Evolutionary conservation across 2,797 vertebrate genomes (phyloP), one percentile per base, ranked within the genome.

Genomic region (Remorina albescens): DNA sequence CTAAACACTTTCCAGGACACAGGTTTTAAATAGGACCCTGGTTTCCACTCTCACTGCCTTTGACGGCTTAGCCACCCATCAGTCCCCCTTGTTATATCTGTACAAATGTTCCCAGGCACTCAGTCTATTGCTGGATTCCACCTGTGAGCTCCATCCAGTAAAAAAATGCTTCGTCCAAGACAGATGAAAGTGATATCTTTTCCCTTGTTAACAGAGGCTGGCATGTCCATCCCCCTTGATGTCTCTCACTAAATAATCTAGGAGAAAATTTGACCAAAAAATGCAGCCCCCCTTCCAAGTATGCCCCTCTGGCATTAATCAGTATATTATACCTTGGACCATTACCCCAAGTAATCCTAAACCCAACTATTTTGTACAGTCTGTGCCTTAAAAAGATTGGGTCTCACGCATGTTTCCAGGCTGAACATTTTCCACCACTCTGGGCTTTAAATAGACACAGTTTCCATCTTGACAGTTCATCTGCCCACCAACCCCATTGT

Each of bases 381-480:
- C 82, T 26, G 69, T 70, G 80, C 79, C 74, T 82, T 68, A 86
- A 86, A 88, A 85, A 87, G 86, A 86, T 70, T 84, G 79, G 65
- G 71, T 84, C 82, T 87, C 82, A 87, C 81, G 86, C 74, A 75
- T 87, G 87, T 87, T 88, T 91, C 90, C 91, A 91, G 78, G 72
- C 75, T 64, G 71, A 82, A 89, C 80, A 76, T 80, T 92, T 92
- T 91, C 90, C 86, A 71, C 80, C 71, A 78, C 73, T 65, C 63
- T 1, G n/a, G 55, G 68, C 90, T 92, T 92, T 92, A 93, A 92
- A 93, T 93, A 92, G 91, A 81, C 57, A 46, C 67, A 30, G 64
- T 93, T 91, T 90, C 89, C 92, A 91, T 90, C 85, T 90, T 88
- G 85, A 90, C 81, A 88, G 87, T 91, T 88, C 89, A 86, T 90